Base-by-base conservation (phyloP, 2,888 invertebrate genomes). In the Ypsolopha sequella region DNA sequence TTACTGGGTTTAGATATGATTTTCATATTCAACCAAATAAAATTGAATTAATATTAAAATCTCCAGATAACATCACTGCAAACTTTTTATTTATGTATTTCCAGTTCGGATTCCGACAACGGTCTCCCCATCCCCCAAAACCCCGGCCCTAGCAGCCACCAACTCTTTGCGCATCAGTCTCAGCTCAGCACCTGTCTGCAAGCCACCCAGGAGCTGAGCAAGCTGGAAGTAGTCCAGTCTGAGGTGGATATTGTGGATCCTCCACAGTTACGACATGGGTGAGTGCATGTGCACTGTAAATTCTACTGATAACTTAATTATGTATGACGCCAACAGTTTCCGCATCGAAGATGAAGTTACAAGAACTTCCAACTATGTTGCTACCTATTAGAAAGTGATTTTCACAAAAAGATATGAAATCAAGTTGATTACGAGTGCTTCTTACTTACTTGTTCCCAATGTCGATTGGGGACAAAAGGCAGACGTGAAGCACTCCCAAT, bases 171-270 rank as follows among this genome's bases (percentile, higher is more conserved):
- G 0, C 60, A 72, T 48, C 58, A 71, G 38, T 34, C 55, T 0
- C 57, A 54, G 55, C 60, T 78, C 11, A 57, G 61, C 48, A 76
- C 68, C 0, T 71, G 76, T 13, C 59, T 73, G 11, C 69, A 70
- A 0, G 82, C 84, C 0, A 80, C 82, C 0, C 64, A 73, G 52
- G 85, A 85, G 61, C 63, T 85, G 7, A 75, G 76, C 0, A 61
- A 59, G n/a, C 51, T 85, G 0, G 59, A 61, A 0, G 60, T 82
- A 0, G 36, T 80, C 49, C 68, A 80, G 55, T 78, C 72, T 0
- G 73, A 75, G 43, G 66, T 74, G 0, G 74, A 73, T 39, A 13
- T 82, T 58, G 65, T 70, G 0, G 60, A 67, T 0, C 63, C 66
- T 0, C 79, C 80, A 0, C 55, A 57, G 4, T 49, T 71, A 11